Evolutionary conservation across 1,140 invertebrate species (phyloP), one percentile per base, ranked within the genome.

Genomic region (Drosophila willistoni): DNA sequence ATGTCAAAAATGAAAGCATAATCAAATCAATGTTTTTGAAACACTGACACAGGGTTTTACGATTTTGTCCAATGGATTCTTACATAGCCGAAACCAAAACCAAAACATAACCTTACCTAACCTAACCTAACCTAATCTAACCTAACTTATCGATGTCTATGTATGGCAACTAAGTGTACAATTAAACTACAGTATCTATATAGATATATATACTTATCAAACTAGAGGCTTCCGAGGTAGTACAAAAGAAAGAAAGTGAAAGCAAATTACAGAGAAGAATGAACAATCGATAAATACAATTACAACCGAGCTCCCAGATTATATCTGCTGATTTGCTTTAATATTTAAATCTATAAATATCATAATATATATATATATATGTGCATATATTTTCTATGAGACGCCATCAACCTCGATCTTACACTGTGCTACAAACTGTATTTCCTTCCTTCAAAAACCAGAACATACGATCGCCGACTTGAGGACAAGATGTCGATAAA

Each of bases 221-320:
- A 83, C 84, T 87, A 87, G 83, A 87, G 83, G 83, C 83, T 87
- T 87, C 83, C 83, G 29, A 73, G 83, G 84, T 87, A 87, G 83
- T 87, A 87, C 83, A 87, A 87, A 85, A 71, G 56, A 29, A 44
- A 39, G 67, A 74, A 66, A 47, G 36, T 56, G 9, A 56, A 57
- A 64, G n/a, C 36, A 61, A 36, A 65, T 39, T 41, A 75, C 63
- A 55, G 14, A 34, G 47, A 63, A 47, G 12, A 71, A 65, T 17
- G 5, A 60, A 22, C 47, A 60, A 55, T 63, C 39, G 12, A 62
- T 44, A 66, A 62, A 39, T 39, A n/a, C 60, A 29, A 19, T 60
- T 64, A 47, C 65, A 79, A 79, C 59, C 57, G 76, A 84, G 78
- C 81, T 86, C 79, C 72, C 60, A 68, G 42, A 51, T 64, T 56